Evolutionary conservation across 1,140 invertebrate species (phyloP).

Genomic region (Zaprionus inermis): DNA sequence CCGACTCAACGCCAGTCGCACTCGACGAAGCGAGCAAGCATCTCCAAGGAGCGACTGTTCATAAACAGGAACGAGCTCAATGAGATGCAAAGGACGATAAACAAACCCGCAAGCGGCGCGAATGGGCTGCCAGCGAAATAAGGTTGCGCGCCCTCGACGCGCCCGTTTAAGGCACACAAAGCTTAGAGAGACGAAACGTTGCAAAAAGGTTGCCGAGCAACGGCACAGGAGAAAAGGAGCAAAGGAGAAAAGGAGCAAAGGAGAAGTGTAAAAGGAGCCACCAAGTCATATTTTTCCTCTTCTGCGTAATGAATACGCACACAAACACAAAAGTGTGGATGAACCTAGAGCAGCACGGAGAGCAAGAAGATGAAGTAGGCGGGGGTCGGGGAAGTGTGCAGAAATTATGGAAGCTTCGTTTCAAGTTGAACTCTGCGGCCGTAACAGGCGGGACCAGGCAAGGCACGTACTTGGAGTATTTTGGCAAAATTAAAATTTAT

Average conservation of each 20-base stretch:
- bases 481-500: constrained; percentile 82
- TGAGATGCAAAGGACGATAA: constrained; percentile 81
- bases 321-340: constrained; percentile 34
- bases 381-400: constrained; percentile 6
- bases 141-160: constrained; percentile 64
- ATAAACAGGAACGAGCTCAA: constrained; percentile 63
- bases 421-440: constrained; percentile 43
- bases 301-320: constrained; percentile 60
- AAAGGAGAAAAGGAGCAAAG: constrained; percentile 45
- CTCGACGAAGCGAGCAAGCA: constrained; percentile 30
- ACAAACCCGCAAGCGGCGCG: constrained; percentile 65
- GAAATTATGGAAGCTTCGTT: constrained; percentile 60
- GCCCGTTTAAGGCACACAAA: constrained; percentile 36
- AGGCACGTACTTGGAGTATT: constrained; percentile 78
- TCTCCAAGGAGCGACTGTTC: constrained; percentile 33
- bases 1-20: not conserved
- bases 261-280: constrained; percentile 50
- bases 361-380: not conserved
- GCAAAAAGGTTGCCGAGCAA: constrained; percentile 41
- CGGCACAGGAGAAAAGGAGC: constrained; percentile 35
- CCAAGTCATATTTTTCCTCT: constrained; percentile 71
- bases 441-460: constrained; percentile 5
- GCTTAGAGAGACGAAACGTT: constrained; percentile 37
- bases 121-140: constrained; percentile 62
- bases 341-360: not conserved